Conservation (phyloP, 2,888 invertebrate species). For the Drosophila percnosoma region DNA sequence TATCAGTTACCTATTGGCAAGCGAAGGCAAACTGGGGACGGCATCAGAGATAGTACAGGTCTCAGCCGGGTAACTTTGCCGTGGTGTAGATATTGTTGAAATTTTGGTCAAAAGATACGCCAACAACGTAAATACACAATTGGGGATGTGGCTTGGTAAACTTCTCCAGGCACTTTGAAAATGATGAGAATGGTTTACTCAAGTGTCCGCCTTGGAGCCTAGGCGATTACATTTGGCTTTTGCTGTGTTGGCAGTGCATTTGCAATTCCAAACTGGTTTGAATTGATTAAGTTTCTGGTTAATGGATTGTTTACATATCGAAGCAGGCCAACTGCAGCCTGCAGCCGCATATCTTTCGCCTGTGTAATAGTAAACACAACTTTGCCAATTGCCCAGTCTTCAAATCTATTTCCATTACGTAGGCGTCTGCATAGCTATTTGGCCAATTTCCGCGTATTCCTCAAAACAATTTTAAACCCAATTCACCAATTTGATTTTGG, state of each 20-base stretch:
- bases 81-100: constrained; percentile 42
- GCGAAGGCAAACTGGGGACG: constrained; percentile 8
- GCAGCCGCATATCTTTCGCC: constrained; percentile 39
- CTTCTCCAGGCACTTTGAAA: constrained; percentile 57
- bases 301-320: constrained; percentile 76
- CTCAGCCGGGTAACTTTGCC: constrained; percentile 30
- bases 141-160: constrained; percentile 20
- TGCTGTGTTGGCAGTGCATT: constrained; percentile 69
- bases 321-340: constrained; percentile 43
- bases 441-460: constrained; percentile 5
- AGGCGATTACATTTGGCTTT: constrained; percentile 46
- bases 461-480: neutral
- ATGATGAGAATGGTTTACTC: constrained; percentile 47
- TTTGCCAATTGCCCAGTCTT: constrained; percentile 22
- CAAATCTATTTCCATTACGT: constrained; percentile 34
- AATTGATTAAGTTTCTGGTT: constrained; percentile 79
- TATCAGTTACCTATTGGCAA: constrained; percentile 63
- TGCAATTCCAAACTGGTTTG: constrained; percentile 73
- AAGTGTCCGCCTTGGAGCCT: constrained; percentile 40
- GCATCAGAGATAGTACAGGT: constrained; percentile 16
- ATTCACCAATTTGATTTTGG: neutral
- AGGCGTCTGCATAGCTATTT: constrained; percentile 11
- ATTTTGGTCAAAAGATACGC: constrained; percentile 59
- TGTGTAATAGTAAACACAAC: constrained; percentile 25
- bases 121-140: constrained; percentile 55